A percentile compares a stretch with the other conserved stretches of the same genome.
Conservation (phyloP, 2,113 vertebrate species). For the Hemichromis elongatus region DNA sequence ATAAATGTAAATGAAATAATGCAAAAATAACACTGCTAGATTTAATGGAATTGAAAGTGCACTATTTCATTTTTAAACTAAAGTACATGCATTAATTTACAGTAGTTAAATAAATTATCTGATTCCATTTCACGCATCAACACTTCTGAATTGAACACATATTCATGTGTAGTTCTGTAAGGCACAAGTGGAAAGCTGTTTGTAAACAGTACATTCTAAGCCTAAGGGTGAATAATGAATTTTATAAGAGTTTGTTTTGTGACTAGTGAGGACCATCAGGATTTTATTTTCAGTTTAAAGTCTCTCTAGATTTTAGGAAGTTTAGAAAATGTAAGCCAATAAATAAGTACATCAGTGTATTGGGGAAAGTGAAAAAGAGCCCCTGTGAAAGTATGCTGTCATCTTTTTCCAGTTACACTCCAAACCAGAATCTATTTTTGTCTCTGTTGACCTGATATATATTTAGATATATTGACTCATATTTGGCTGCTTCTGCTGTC, state of each 20-base stretch:
- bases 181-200: background rate
- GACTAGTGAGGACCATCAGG: background rate
- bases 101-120: background rate
- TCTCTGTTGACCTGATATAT: conserved; percentile 28
- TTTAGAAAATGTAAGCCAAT: background rate
- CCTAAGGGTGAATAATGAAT: background rate
- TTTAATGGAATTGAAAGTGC: background rate
- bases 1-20: background rate
- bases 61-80: background rate
- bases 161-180: background rate
- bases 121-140: background rate
- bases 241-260: background rate
- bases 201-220: background rate
- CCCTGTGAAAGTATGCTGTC: background rate
- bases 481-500: conserved; percentile 15
- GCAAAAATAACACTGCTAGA: background rate
- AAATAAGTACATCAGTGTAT: background rate
- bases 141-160: background rate
- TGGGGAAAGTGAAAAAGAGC: background rate
- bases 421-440: conserved; percentile 7
- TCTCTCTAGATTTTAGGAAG: background rate
- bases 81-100: background rate
- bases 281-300: background rate
- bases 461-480: conserved; percentile 38
- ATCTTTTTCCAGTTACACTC: background rate